Conservation (phyloP, 2,797 vertebrate species). For the Phrynocephalus vlangalii region DNA sequence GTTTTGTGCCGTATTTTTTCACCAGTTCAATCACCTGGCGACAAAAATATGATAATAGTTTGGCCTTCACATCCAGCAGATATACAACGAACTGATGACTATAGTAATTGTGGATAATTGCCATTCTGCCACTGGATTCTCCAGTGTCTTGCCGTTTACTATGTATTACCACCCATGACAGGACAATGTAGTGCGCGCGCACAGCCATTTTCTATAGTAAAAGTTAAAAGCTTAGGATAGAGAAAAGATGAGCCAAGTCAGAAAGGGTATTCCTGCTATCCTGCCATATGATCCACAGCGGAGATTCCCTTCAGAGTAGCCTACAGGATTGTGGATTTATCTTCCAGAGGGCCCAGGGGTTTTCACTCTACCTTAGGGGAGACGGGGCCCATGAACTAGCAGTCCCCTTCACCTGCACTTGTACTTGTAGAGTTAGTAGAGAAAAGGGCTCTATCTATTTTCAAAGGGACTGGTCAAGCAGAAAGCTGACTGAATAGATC, state of each 20-base stretch:
- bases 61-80: background rate
- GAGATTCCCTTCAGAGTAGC: background rate
- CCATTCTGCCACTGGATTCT: background rate
- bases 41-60: constrained; percentile 34
- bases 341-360: background rate
- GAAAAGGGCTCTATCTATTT: background rate
- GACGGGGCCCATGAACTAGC: background rate
- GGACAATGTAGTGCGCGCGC: background rate
- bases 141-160: background rate
- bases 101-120: background rate
- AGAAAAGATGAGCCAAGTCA: background rate
- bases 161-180: no score
- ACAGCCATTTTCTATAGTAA: background rate
- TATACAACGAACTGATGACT: background rate
- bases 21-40: constrained; percentile 95
- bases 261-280: background rate
- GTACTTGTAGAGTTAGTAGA: background rate
- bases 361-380: background rate
- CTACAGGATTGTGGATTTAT: background rate
- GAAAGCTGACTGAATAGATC: background rate
- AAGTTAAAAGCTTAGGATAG: background rate
- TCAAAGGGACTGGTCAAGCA: background rate
- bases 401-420: no score
- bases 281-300: background rate
- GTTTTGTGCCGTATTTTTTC: constrained; percentile 93